These are phyloP conservation scores for Neogobius melanostomus DNA, from an alignment of 2,113 vertebrate species.

Conservation along the genomic window DNA sequence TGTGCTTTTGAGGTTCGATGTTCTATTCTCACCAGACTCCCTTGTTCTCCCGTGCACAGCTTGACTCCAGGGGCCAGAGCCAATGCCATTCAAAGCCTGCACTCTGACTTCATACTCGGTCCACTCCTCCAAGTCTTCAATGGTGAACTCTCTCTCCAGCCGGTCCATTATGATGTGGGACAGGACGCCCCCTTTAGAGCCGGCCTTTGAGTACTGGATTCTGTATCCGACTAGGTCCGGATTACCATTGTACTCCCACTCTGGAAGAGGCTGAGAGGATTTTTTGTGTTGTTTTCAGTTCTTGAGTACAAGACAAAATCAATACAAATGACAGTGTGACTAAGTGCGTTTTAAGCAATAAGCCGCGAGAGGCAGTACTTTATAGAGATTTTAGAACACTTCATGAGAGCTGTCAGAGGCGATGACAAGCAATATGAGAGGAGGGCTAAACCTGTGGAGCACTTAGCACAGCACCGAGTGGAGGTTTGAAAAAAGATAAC, in stretches of 20 bases:
- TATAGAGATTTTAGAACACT: slow-evolving; percentile 30
- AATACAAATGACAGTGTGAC: slow-evolving; percentile 38
- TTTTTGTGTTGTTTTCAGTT: slow-evolving; percentile 21
- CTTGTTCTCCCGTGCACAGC: slow-evolving; percentile 83
- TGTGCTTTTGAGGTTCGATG: not conserved
- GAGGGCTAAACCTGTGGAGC: slow-evolving; percentile 16
- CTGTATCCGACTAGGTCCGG: slow-evolving; percentile 92
- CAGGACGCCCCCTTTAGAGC: slow-evolving; percentile 78
- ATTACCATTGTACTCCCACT: slow-evolving; percentile 95
- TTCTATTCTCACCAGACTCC: slow-evolving; percentile 74
- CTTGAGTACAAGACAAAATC: slow-evolving; percentile 13
- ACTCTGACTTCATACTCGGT: slow-evolving; percentile 90
- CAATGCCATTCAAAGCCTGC: slow-evolving; percentile 93
- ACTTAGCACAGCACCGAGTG: slow-evolving; percentile 23
- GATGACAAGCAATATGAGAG: slow-evolving; percentile 19
- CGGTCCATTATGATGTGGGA: slow-evolving; percentile 87
- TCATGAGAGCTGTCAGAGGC: slow-evolving; percentile 18
- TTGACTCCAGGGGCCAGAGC: slow-evolving; percentile 89
- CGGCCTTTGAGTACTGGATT: slow-evolving; percentile 81
- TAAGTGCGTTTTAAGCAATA: slow-evolving; percentile 35
- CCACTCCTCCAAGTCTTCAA: slow-evolving; percentile 98
- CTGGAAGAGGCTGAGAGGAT: slow-evolving; percentile 86
- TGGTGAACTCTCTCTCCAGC: slow-evolving; percentile 89
- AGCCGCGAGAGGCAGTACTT: slow-evolving; percentile 24
- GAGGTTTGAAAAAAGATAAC: slow-evolving; percentile 19